phyloP scores from a whole-genome alignment of 2,797 vertebrate species.

The Microcaecilia unicolor region DNA sequence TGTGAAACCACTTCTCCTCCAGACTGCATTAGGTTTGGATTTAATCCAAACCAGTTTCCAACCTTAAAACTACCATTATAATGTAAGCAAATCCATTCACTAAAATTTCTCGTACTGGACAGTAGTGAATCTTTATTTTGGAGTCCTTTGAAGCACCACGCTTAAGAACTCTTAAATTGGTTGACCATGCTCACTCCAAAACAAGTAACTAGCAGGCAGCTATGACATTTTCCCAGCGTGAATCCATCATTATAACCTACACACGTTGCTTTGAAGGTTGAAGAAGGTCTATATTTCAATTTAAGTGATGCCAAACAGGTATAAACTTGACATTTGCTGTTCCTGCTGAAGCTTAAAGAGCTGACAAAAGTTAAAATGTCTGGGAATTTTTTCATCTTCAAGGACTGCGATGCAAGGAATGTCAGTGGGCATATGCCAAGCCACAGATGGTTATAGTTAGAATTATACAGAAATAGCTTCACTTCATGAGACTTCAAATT shows the following conservation, averaged over 20 bases:
- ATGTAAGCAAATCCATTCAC: slow-evolving; percentile 15
- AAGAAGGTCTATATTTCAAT: slow-evolving; percentile 43
- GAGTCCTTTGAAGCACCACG: too few relatives aligned
- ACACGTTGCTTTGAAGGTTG: slow-evolving; percentile 40
- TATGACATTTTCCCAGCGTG: slow-evolving; percentile 38
- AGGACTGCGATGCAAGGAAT: slow-evolving; percentile 5
- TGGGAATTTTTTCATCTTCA: slow-evolving; percentile 12
- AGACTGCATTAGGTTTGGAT: too few relatives aligned
- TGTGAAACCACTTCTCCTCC: too few relatives aligned
- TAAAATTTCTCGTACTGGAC: slow-evolving; percentile 26
- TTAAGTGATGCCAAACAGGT: slow-evolving; percentile 48
- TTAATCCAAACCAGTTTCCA: too few relatives aligned
- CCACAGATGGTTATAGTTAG: slow-evolving; percentile 6
- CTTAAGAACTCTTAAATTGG: slow-evolving; percentile 11
- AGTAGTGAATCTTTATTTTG: slow-evolving; percentile 35
- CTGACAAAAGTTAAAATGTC: slow-evolving; percentile 36
- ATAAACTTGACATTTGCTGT: slow-evolving; percentile 43
- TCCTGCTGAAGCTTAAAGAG: slow-evolving; percentile 30
- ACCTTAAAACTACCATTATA: too few relatives aligned
- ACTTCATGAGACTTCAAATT: slow-evolving; percentile 9
- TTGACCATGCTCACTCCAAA: slow-evolving; percentile 42
- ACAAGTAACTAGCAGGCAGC: slow-evolving; percentile 42
- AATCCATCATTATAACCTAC: slow-evolving; percentile 53
- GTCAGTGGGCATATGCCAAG: slow-evolving; percentile 4
- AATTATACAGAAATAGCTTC: slow-evolving; percentile 8